Evolutionary conservation across 2,797 vertebrate genomes (phyloP).

Genomic region (Loriculus beryllinus): DNA sequence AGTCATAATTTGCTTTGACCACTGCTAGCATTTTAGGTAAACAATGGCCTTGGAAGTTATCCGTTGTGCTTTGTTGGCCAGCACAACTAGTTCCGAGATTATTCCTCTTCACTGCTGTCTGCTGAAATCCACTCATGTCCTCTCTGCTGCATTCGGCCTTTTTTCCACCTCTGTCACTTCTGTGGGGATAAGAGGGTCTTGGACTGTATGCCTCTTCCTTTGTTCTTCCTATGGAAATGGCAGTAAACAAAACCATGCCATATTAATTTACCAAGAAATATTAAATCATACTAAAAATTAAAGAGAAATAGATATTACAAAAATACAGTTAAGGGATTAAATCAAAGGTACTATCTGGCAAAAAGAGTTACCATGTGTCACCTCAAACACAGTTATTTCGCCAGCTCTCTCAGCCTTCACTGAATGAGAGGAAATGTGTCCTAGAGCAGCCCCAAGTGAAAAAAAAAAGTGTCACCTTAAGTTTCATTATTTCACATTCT

Average conservation of each 20-base stretch:
- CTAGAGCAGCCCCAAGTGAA: not conserved
- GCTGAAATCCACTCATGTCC: not conserved
- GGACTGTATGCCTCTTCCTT: not conserved
- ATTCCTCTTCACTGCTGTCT: slow-evolving; percentile 29
- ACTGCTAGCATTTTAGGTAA: slow-evolving; percentile 15
- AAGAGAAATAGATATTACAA: not conserved
- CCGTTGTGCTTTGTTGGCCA: slow-evolving; percentile 27
- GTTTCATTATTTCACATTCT: not conserved
- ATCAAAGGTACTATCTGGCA: not conserved
- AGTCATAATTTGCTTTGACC: slow-evolving; percentile 54
- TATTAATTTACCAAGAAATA: not conserved
- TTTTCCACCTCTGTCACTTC: not conserved
- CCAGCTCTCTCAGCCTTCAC: not conserved
- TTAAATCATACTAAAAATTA: not conserved
- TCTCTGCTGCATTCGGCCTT: not conserved
- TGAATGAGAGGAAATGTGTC: not conserved
- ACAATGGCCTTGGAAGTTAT: slow-evolving; percentile 18
- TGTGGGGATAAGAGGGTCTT: not conserved
- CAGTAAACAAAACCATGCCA: not conserved
- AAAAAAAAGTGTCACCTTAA: not conserved
- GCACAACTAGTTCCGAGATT: not conserved
- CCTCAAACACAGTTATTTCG: not conserved
- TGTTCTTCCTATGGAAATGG: not conserved
- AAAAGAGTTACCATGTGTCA: not conserved
- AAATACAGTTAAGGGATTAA: not conserved